Base-by-base conservation (phyloP, 2,797 vertebrate species). In the Sorex maritimensis region DNA sequence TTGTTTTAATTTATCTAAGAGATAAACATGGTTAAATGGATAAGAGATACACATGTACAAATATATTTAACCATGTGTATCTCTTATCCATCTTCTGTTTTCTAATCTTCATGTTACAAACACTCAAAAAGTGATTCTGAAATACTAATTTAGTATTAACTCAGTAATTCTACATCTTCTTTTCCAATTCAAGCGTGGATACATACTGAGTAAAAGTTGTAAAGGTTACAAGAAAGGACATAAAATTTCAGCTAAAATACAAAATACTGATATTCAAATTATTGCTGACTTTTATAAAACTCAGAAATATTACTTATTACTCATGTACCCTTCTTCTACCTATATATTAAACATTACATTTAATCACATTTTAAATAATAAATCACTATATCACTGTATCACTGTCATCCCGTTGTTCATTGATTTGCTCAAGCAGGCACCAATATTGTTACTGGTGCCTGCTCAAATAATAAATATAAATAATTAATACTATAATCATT, bases 201-300 rank as follows among this genome's bases (percentile, higher is more conserved):
- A 91, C 71, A 82, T 68, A 65, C 19, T 41, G 23, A 49, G 38
- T 52, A 86, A 73, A 72, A 81, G 13, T 11, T 24, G 26, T 28
- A 73, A 84, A 95, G 74, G 21, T 52, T 80, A 69, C n/a, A 58
- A 73, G 17, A 75, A 90, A 82, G 6, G 8, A 96, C 6, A 46
- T 2, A 4, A 77, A 75, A 8, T 63, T 87, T 68, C 11, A 81
- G 5, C 15, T 83, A 79, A 34, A n/a, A 2, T 73, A 63, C 0
- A 80, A 44, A 23, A 30, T 34, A 69, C 38, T 19, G 9, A 71
- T 8, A 34, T 0, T 38, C 23, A 88, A 23, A 23, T 58, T 92
- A 79, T 65, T 30, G 52, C 7, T n/a, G 17, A n/a, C 19, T 78
- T 69, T 81, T 55, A 19, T 89, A 93, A 77, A 34, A 5, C 1